Evolutionary conservation across 2,113 vertebrate genomes (phyloP), one percentile per base, ranked within the genome.

Genomic region (Pionites leucogaster): DNA sequence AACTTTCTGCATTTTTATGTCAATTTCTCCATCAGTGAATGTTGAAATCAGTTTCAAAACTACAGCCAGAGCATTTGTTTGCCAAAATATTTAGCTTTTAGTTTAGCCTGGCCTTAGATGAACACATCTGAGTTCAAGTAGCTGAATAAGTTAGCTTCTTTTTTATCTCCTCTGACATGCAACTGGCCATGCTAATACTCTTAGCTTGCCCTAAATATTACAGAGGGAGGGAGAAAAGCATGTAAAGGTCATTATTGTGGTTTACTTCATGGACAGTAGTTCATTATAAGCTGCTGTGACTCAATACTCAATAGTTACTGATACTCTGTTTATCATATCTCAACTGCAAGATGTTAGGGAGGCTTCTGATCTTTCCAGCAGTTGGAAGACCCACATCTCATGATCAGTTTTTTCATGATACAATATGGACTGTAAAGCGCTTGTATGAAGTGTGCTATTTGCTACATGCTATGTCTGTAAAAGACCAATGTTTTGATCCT

Each of bases 21-120:
- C 28, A 29, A 18, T 70, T 88, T 86, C 35, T 75, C 4, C 81
- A 79, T 76, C 31, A 50, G 68, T 35, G 83, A 67, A 63, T 96
- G 82, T 80, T 65, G 53, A 90, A 96, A 90, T 82, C 17, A 3
- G 49, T 88, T 92, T 93, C 35, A 60, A 83, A 96, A 81, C 41
- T 55, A 16, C 72, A 93, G 35, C n/a, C 15, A 35, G 46, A 91
- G 69, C 23, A n/a, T 83, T 42, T 88, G 62, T 86, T 91, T 94
- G 70, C 49, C 22, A 69, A 90, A 93, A 77, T 49, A 88, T 85
- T 92, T 92, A 82, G 42, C 79, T 86, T 94, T 88, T 17, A 28
- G 18, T 86, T 88, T 86, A 68, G 62, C 68, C 60, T 93, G 44
- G 52, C 68, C 37, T 3, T 35, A 76, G 24, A 65, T 1, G 10